Conservation (phyloP, 2,113 vertebrate genomes). For the Panthera leo region DNA sequence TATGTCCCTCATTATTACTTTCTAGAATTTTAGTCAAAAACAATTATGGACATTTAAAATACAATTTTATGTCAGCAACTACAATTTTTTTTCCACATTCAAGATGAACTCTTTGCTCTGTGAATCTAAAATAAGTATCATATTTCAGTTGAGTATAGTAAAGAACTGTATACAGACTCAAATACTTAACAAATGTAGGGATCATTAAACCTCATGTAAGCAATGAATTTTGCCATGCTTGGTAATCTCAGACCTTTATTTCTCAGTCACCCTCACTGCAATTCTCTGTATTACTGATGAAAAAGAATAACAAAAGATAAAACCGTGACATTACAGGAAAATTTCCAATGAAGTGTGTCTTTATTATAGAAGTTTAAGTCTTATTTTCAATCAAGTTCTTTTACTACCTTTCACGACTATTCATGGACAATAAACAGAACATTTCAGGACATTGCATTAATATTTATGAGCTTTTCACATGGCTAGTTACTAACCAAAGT, state of each 20-base stretch:
- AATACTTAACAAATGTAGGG: conserved; percentile 42
- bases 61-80: background rate
- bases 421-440: conserved; percentile 74
- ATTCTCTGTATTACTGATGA: conserved; percentile 44
- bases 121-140: background rate
- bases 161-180: background rate
- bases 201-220: conserved; percentile 46
- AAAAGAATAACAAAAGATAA: conserved; percentile 76
- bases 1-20: background rate
- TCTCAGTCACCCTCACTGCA: conserved; percentile 17
- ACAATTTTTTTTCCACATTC: background rate
- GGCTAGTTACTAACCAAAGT: conserved; percentile 80
- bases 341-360: conserved; percentile 64
- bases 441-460: conserved; percentile 81
- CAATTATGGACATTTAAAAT: background rate
- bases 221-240: conserved; percentile 33
- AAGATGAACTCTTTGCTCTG: background rate
- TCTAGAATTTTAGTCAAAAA: background rate
- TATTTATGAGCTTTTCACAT: conserved; percentile 85
- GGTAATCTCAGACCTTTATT: conserved; percentile 29
- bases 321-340: conserved; percentile 50
- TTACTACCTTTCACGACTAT: conserved; percentile 46
- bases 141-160: background rate
- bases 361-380: conserved; percentile 65
- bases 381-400: conserved; percentile 72